Percentiles rank a stretch among this genome's conserved stretches.
These are phyloP conservation scores for Marcusenius ussheri DNA, from an alignment of 2,113 vertebrate genomes.

Conservation along the genomic window DNA sequence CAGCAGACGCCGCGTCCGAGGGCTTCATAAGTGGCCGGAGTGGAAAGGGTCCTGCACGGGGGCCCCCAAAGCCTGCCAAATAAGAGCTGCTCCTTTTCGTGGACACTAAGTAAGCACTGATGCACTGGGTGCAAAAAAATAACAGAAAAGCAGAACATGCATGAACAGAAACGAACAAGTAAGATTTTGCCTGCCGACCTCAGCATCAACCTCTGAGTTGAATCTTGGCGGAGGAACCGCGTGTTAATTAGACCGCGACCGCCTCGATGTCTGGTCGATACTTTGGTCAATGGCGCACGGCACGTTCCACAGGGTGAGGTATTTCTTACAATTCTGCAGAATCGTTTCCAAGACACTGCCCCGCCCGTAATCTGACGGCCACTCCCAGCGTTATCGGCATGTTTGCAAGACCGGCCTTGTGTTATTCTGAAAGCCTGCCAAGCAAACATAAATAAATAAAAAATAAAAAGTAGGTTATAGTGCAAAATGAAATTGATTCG, in stretches of 20 bases:
- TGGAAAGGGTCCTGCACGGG: background rate
- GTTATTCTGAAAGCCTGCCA: background rate
- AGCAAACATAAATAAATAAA: background rate
- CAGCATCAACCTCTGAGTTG: background rate
- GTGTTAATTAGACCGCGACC: background rate
- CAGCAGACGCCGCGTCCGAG: background rate
- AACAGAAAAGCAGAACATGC: background rate
- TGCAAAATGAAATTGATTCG: background rate
- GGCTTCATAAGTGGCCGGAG: background rate
- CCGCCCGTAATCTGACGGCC: background rate
- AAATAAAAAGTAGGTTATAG: constrained; percentile 3
- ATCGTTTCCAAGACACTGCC: background rate
- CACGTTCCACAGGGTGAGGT: background rate
- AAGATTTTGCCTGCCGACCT: background rate
- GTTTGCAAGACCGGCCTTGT: background rate
- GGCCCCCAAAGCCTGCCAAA: background rate
- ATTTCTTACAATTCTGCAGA: background rate
- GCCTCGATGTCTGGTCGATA: background rate
- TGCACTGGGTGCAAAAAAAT: background rate
- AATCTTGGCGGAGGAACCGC: background rate
- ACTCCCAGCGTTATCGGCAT: background rate
- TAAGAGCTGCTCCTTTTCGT: too few relatives aligned
- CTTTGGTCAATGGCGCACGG: background rate
- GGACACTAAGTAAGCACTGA: background rate
- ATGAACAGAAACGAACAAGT: background rate